phyloP scores from a whole-genome alignment of 2,888 invertebrate genomes.

The Eutolmus rufibarbis region DNA sequence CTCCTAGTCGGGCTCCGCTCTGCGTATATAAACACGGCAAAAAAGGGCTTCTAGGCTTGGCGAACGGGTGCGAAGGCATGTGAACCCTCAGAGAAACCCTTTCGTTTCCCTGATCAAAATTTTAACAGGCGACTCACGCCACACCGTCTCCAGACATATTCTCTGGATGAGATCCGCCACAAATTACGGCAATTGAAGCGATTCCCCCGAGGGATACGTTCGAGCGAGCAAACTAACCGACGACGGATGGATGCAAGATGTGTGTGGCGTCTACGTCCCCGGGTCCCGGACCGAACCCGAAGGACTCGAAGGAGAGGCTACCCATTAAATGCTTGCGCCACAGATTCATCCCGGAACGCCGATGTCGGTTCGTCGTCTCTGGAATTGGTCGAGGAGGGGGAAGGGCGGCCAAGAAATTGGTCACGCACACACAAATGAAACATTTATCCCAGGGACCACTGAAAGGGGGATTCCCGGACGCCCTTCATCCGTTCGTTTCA shows the following conservation, averaged over 20 bases:
- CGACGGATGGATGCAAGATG: background rate
- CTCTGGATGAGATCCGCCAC: conserved; percentile 29
- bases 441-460: conserved; percentile 14
- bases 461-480: conserved; percentile 24
- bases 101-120: conserved; percentile 33
- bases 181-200: conserved; percentile 28
- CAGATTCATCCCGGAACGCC: conserved; percentile 6
- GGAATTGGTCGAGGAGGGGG: background rate
- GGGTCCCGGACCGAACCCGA: background rate
- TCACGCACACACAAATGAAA: conserved; percentile 37
- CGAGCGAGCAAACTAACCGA: background rate
- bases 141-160: conserved; percentile 9
- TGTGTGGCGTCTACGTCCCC: background rate
- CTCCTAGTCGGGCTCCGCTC: background rate
- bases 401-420: conserved; percentile 1
- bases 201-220: background rate
- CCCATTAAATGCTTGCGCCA: conserved; percentile 34
- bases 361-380: background rate
- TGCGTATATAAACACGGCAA: background rate
- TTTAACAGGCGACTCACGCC: conserved; percentile 30
- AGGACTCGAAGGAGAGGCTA: background rate
- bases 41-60: background rate
- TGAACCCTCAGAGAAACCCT: background rate
- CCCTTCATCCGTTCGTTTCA: conserved; percentile 23
- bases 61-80: background rate